A percentile compares a stretch with the other conserved stretches of the same genome.
phyloP scores from a whole-genome alignment of 2,888 invertebrate species.

The Crematogaster levior region DNA sequence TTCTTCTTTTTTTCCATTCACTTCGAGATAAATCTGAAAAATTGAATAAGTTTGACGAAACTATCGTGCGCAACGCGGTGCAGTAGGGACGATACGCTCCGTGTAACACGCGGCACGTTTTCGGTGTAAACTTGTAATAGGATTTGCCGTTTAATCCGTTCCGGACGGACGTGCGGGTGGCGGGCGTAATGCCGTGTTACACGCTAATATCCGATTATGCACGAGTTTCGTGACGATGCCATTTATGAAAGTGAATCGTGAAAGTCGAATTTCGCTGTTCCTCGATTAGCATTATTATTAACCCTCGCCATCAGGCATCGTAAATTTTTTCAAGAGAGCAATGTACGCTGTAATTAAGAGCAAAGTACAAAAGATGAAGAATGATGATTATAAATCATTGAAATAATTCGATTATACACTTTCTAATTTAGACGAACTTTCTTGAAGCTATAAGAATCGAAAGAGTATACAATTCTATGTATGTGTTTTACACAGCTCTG shows the following conservation, averaged over 20 bases:
- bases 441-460: background rate
- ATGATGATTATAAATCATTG: background rate
- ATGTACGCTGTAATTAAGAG: background rate
- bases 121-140: slow-evolving; percentile 53
- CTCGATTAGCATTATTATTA: background rate
- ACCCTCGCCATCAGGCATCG: background rate
- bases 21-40: slow-evolving; percentile 50
- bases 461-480: background rate
- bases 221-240: slow-evolving; percentile 44
- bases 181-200: slow-evolving; percentile 50
- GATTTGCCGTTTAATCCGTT: slow-evolving; percentile 53
- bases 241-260: slow-evolving; percentile 42
- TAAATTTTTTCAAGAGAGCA: background rate
- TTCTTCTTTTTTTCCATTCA: background rate
- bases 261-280: slow-evolving; percentile 32
- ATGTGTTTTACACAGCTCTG: background rate
- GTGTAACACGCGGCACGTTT: slow-evolving; percentile 46
- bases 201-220: slow-evolving; percentile 52
- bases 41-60: slow-evolving; percentile 49
- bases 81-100: background rate
- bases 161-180: slow-evolving; percentile 47
- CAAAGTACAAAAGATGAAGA: background rate
- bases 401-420: background rate
- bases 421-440: background rate
- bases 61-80: background rate